Percentiles rank a stretch among this genome's conserved stretches.
phyloP scores from a whole-genome alignment of 2,113 vertebrate species.

The Mobula hypostoma region DNA sequence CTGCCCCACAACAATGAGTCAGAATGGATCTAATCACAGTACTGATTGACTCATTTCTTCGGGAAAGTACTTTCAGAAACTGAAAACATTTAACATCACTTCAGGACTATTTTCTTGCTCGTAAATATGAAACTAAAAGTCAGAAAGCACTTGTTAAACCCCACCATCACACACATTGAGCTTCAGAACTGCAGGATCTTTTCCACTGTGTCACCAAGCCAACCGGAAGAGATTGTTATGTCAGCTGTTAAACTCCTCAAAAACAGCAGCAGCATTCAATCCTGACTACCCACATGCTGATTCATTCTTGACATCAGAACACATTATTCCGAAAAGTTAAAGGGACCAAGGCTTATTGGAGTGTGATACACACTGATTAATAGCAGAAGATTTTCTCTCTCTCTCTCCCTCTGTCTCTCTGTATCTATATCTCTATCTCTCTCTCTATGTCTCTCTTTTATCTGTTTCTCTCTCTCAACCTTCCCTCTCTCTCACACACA shows the following conservation, averaged over 20 bases:
- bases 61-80: neutral
- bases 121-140: neutral
- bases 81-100: neutral
- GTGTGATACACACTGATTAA: neutral
- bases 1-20: too few species aligned
- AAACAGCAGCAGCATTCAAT: neutral
- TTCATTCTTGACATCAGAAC: neutral
- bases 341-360: neutral
- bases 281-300: neutral
- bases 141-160: neutral
- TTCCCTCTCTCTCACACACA: too few species aligned
- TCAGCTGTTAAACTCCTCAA: neutral
- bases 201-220: neutral
- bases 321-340: neutral
- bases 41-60: neutral
- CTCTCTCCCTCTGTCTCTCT: too few species aligned
- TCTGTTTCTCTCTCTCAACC: too few species aligned
- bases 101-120: neutral
- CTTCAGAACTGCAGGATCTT: neutral
- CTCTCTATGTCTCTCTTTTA: too few species aligned
- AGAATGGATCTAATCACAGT: neutral
- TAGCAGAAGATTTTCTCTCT: too few species aligned
- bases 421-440: too few species aligned
- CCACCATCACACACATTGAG: neutral
- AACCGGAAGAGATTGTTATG: neutral